These are phyloP conservation scores for Caenorhabditis imperialis DNA, from an alignment of 2,888 invertebrate species.

Conservation along the genomic window DNA sequence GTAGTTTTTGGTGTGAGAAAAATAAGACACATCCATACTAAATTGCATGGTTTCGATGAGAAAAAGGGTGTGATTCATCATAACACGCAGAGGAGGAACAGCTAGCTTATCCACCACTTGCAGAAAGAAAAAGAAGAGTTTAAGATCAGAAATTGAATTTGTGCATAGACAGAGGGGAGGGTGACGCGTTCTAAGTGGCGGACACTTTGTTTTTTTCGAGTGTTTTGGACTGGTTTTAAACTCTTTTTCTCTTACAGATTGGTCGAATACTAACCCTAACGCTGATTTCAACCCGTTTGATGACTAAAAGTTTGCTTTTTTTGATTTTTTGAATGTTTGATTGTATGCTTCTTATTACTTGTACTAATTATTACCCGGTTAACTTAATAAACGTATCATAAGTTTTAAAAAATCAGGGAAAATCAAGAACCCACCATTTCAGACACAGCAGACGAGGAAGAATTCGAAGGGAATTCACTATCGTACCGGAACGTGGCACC, in stretches of 20 bases:
- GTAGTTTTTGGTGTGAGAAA: slow-evolving; percentile 13
- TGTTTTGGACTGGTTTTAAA: slow-evolving; percentile 3
- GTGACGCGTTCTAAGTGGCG: slow-evolving; percentile 10
- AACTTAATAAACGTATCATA: too few species aligned
- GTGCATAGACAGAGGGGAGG: slow-evolving; percentile 1
- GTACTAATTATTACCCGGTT: slow-evolving; percentile 21
- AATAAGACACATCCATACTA: too few species aligned
- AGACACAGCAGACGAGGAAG: slow-evolving; percentile 40
- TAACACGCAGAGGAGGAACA: neutral
- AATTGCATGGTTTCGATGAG: slow-evolving; percentile 19
- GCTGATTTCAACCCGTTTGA: slow-evolving; percentile 50
- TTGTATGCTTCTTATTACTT: slow-evolving; percentile 3
- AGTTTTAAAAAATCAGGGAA: neutral
- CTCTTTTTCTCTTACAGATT: slow-evolving; percentile 38
- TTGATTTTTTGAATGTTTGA: slow-evolving; percentile 6
- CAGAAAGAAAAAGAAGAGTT: slow-evolving; percentile 27
- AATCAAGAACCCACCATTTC: slow-evolving; percentile 14
- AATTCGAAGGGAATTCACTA: slow-evolving; percentile 66
- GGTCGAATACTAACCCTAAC: slow-evolving; percentile 50
- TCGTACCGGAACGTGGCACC: slow-evolving; percentile 70
- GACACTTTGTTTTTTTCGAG: slow-evolving; percentile 16
- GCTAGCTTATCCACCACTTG: too few species aligned
- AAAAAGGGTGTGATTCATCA: slow-evolving; percentile 24
- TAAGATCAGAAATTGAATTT: slow-evolving; percentile 42
- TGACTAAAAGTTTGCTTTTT: slow-evolving; percentile 13